Base-by-base conservation (phyloP, 1,140 invertebrate species). In the Drosophila saltans region DNA sequence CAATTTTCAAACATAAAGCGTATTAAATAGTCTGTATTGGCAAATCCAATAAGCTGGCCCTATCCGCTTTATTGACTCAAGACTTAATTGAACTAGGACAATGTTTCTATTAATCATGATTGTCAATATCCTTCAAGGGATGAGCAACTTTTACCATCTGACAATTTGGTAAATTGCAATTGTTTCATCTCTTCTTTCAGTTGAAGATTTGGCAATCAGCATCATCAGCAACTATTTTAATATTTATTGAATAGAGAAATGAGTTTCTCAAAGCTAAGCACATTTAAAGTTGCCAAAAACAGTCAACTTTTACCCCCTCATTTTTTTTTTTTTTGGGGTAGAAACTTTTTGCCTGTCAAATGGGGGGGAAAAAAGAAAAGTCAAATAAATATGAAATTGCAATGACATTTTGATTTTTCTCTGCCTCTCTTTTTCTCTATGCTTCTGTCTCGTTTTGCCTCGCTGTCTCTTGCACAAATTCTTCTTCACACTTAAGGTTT, bases 231-330 rank as follows among this genome's bases (percentile, higher is more conserved):
- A 30, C 74, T 66, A 21, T 59, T 78, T 40, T 63, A 67, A 66
- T 78, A 76, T 78, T 78, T 78, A 78, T 78, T 78, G 75, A 78
- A 78, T 67, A 36, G 63, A 36, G 63, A 78, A 78, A 72, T 66
- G 58, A 78, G 75, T 43, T 66, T 71, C 21, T 26, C 7, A 3
- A 11, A 11, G 48, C 63, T 55, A 57, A 72, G 65, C 30, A 57
- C 41, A 30, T 78, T 78, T 58, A 39, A 67, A 66, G 68, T 77
- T 77, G 9, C 16, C 16, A 16, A 6, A 7, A 16, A 4, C 21
- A 6, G 3, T 24, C 21, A 48, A 24, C 16, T 48, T 24, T 48
- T 48, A 8, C 5, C 43, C 30, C 39, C 39, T 61, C 40, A 40
- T 45, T 52, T 11, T 63, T 8, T 48, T 41, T 24, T 30, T 30